Evolutionary conservation across 2,888 invertebrate species (phyloP).

Genomic region (Acanthosepion esculentum): DNA sequence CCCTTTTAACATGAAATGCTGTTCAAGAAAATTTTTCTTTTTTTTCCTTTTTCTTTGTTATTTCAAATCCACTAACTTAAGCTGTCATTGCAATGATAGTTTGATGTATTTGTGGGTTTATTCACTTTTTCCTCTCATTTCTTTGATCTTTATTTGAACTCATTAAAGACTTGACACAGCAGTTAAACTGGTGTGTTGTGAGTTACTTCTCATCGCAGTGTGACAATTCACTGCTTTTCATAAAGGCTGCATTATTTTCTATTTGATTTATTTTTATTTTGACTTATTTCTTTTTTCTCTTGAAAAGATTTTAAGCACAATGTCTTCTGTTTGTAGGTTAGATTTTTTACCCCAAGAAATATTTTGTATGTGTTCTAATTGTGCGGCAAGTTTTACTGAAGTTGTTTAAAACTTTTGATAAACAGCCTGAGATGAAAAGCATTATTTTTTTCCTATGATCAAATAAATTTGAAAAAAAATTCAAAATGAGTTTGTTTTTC

Average conservation of each 20-base stretch:
- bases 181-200: not conserved
- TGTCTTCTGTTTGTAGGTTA: slow-evolving; percentile 22
- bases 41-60: not conserved
- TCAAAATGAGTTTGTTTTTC: not conserved
- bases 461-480: not conserved
- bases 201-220: not conserved
- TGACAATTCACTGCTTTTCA: slow-evolving; percentile 22
- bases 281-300: not conserved
- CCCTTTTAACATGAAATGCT: slow-evolving; percentile 3
- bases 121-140: not conserved
- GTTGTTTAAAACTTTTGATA: slow-evolving; percentile 33
- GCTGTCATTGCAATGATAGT: not conserved
- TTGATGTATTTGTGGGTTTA: not conserved
- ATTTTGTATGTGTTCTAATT: slow-evolving; percentile 6
- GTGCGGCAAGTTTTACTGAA: slow-evolving; percentile 4
- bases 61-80: not conserved
- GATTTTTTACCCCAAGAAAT: not conserved
- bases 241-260: not conserved
- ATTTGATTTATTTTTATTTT: not conserved
- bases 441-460: slow-evolving; percentile 14
- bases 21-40: not conserved
- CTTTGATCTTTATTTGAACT: not conserved
- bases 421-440: slow-evolving; percentile 11
- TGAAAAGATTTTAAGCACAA: slow-evolving; percentile 2
- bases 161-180: not conserved